phyloP scores from a whole-genome alignment of 1,140 invertebrate species.

The Heterodera schachtii region DNA sequence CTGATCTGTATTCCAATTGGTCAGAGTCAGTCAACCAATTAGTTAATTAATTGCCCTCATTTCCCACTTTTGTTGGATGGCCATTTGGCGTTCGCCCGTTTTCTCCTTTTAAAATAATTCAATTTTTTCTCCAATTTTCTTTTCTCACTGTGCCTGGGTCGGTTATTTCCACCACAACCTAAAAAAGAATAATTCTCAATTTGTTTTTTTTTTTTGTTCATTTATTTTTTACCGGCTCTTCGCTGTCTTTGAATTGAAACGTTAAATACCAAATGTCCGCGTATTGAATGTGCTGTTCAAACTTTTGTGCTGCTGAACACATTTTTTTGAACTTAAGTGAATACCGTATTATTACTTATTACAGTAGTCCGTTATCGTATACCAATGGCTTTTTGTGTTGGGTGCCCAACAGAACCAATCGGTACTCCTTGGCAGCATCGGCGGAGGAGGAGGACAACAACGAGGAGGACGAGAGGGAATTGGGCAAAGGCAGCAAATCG shows the following conservation, averaged over 20 bases:
- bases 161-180: constrained; percentile 35
- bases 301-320: constrained; percentile 27
- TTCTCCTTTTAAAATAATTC: constrained; percentile 9
- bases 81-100: constrained; percentile 45
- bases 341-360: background rate
- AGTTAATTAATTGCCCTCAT: background rate
- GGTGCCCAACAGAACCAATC: constrained; percentile 35
- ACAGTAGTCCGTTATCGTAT: constrained; percentile 9
- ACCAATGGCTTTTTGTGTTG: constrained; percentile 39
- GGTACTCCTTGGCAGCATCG: constrained; percentile 28
- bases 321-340: constrained; percentile 41
- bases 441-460: background rate
- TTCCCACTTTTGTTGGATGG: constrained; percentile 29
- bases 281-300: constrained; percentile 42
- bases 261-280: constrained; percentile 34
- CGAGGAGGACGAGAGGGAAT: background rate
- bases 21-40: too few relatives aligned
- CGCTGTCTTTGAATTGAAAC: constrained; percentile 23
- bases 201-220: background rate
- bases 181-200: too few relatives aligned
- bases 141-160: constrained; percentile 38
- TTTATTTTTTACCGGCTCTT: background rate
- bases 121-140: constrained; percentile 11
- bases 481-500: background rate
- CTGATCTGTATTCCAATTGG: constrained; percentile 1